These are phyloP conservation scores for Drosophila varians DNA, from an alignment of 1,140 invertebrate genomes.

Conservation along the genomic window DNA sequence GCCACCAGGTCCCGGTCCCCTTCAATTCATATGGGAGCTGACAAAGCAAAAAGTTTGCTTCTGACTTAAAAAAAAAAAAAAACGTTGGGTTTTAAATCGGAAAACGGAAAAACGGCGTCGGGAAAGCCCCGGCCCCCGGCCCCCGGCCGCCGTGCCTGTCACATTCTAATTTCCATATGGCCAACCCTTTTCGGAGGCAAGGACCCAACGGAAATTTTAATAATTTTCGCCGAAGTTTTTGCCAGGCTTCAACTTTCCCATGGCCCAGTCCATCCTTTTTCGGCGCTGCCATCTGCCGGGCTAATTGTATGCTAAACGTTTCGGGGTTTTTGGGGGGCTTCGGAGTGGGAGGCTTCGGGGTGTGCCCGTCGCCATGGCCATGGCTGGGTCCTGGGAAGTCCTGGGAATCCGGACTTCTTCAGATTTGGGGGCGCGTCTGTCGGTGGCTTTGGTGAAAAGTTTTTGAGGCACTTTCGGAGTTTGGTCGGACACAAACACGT, in stretches of 20 bases:
- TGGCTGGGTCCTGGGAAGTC: neutral
- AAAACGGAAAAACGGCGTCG: neutral
- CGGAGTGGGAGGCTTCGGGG: neutral
- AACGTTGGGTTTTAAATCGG: neutral
- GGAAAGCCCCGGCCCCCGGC: neutral
- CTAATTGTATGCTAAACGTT: constrained; percentile 81
- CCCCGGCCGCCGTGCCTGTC: constrained; percentile 51
- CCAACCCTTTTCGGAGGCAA: constrained; percentile 69
- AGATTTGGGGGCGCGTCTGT: constrained; percentile 36
- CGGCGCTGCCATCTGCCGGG: constrained; percentile 50
- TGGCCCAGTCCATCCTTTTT: neutral
- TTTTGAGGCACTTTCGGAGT: constrained; percentile 62
- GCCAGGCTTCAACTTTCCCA: constrained; percentile 49
- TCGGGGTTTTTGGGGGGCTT: constrained; percentile 12
- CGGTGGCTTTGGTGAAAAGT: constrained; percentile 49
- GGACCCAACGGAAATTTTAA: constrained; percentile 74
- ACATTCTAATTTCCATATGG: constrained; percentile 82
- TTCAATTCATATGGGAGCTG: constrained; percentile 36
- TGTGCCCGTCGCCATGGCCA: constrained; percentile 7
- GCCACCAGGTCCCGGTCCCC: constrained; percentile 23
- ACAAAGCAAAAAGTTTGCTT: constrained; percentile 54
- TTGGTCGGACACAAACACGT: constrained; percentile 22
- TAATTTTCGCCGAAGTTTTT: constrained; percentile 77
- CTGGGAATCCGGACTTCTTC: constrained; percentile 35
- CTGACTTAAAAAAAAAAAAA: constrained; percentile 50